phyloP scores from a whole-genome alignment of 2,797 vertebrate genomes.

The Cirrhinus molitorella region DNA sequence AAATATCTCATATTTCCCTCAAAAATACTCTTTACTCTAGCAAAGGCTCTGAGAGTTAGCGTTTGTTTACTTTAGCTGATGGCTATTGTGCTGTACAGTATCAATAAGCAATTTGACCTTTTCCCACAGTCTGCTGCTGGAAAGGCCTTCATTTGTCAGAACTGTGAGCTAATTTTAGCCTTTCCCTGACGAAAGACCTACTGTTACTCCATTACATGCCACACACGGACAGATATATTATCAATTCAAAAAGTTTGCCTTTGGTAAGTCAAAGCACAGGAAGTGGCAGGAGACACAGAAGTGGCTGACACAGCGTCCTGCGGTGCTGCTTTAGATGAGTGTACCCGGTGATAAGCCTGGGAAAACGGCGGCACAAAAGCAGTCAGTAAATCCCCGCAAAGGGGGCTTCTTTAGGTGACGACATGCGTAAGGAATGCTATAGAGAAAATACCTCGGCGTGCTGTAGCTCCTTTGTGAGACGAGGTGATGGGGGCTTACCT shows the following conservation, averaged over 20 bases:
- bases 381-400: constrained; percentile 67
- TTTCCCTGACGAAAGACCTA: constrained; percentile 54
- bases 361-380: constrained; percentile 73
- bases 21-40: neutral
- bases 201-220: constrained; percentile 56
- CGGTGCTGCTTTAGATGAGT: constrained; percentile 67
- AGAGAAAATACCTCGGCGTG: constrained; percentile 63
- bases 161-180: constrained; percentile 54
- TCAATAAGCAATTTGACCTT: constrained; percentile 62
- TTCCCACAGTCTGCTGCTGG: constrained; percentile 55
- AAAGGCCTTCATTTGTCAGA: constrained; percentile 47
- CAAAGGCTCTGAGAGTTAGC: constrained; percentile 11
- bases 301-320: constrained; percentile 57
- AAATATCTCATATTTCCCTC: neutral
- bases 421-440: constrained; percentile 67
- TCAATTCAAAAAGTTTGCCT: constrained; percentile 53
- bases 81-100: constrained; percentile 55
- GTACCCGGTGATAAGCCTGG: constrained; percentile 70
- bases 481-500: constrained; percentile 55
- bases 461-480: constrained; percentile 52
- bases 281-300: constrained; percentile 40
- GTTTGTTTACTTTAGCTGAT: constrained; percentile 56
- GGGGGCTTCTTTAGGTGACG: constrained; percentile 67
- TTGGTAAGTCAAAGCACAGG: constrained; percentile 45
- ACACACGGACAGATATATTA: constrained; percentile 48